Base-by-base conservation (phyloP, 2,113 vertebrate species). In the Pelodiscus sinensis region DNA sequence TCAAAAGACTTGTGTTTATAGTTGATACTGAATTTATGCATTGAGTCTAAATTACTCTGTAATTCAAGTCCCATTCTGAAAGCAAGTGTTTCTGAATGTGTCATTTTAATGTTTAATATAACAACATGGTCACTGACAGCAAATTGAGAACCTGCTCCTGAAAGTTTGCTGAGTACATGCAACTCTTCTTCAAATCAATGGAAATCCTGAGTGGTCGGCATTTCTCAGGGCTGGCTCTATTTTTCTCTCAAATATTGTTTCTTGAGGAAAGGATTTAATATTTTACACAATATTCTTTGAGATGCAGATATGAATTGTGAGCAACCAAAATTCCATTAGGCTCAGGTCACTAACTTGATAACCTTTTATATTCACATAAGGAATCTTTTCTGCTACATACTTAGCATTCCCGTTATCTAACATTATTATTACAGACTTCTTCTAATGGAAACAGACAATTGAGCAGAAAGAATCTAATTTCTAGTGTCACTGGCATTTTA, bases 401-500 rank as follows among this genome's bases (percentile, higher is more conserved):
- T 97, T 97, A 94, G 86, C 84, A 68, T 77, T 93, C 89, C 86
- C 95, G 51, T 89, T 94, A 97, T 87, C 79, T 94, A 89, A 58
- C 84, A 60, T 88, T 88, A 78, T 92, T 94, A 94, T 52, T 94
- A 81, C 10, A 90, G 54, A 58, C 51, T 95, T 88, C 75, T 89
- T 50, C 94, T 95, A 92, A 96, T 90, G 87, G 87, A 85, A 95
- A 89, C 94, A 95, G 93, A 95, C 19, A 5, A 65, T 68, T 35
- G 86, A 94, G 58, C 35, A 92, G 78, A 87, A 84, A 90, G 78
- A 90, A 89, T 84, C 85, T 80, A 38, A 95, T 93, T 91, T 95
- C 89, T 91, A 95, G 92, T 13, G 91, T 44, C 89, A 95, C n/a
- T 95, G 96, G 90, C 84, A 92, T 94, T 98, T 98, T 97, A 99